Evolutionary conservation across 2,888 invertebrate genomes (phyloP).

Genomic region (Nesidiocoris tenuis): DNA sequence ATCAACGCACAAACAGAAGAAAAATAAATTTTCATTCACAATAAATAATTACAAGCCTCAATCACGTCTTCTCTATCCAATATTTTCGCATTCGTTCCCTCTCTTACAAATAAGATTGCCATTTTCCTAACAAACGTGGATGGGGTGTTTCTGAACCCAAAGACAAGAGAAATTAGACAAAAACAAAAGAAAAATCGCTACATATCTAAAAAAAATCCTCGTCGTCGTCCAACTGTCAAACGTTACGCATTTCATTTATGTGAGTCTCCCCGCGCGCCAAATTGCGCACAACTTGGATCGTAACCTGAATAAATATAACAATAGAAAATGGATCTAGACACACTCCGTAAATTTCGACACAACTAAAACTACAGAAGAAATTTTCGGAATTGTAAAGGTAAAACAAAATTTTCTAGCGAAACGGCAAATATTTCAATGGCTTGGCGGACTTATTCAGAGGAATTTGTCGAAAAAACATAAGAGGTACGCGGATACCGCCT

Average conservation of each 20-base stretch:
- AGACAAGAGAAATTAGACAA: background rate
- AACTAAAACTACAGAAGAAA: background rate
- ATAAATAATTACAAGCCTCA: constrained; percentile 25
- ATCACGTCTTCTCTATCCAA: background rate
- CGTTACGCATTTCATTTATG: constrained; percentile 19
- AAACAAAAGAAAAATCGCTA: background rate
- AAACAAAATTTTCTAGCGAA: no score
- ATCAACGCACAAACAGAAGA: constrained; percentile 10
- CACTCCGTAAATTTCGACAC: background rate
- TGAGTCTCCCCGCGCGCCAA: background rate
- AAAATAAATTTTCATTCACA: background rate
- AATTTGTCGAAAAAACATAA: no score
- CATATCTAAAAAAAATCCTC: constrained; percentile 5
- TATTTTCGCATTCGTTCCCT: background rate
- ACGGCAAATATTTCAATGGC: no score
- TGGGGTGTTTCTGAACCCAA: background rate
- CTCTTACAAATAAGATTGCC: constrained; percentile 10
- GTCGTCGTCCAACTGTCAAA: no score
- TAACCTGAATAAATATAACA: background rate
- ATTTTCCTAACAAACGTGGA: constrained; percentile 5
- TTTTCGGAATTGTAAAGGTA: background rate
- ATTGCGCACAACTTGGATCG: background rate
- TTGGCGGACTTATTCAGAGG: no score
- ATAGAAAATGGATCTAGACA: no score
- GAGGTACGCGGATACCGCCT: no score